Conservation (phyloP, 37 sponge, comb jelly and placozoan species). For the Hormiphora californensis region DNA sequence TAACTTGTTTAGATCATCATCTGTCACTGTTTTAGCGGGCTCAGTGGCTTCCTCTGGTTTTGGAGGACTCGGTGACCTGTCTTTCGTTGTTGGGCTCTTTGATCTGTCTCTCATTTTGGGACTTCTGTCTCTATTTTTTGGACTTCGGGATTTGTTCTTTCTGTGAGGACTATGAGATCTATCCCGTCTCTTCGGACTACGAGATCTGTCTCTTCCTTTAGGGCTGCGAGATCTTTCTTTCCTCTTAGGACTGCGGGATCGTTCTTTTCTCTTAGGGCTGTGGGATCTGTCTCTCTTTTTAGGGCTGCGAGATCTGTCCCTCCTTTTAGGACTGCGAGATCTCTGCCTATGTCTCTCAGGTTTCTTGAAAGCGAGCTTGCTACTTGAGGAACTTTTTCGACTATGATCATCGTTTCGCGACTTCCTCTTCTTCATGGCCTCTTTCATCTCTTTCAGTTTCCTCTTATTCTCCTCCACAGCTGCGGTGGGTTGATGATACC, state of each 20-base stretch:
- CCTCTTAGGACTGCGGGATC: neutral
- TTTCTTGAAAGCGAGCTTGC: too few species aligned
- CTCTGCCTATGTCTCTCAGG: neutral
- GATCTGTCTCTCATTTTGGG: too few species aligned
- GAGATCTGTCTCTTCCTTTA: neutral
- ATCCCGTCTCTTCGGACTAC: too few species aligned
- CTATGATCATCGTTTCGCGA: neutral
- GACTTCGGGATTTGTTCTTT: too few species aligned
- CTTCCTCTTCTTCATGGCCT: too few species aligned
- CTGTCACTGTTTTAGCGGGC: constrained; percentile 60
- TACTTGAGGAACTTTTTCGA: neutral
- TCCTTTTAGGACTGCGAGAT: neutral
- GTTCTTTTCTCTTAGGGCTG: neutral
- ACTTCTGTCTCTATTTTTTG: neutral
- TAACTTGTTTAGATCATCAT: constrained; percentile 69
- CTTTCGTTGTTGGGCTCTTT: too few species aligned
- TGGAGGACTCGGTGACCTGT: too few species aligned
- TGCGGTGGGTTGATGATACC: neutral
- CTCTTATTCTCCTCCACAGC: neutral
- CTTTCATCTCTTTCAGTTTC: too few species aligned
- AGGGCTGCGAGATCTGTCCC: neutral
- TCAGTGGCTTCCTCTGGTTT: too few species aligned
- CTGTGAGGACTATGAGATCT: too few species aligned
- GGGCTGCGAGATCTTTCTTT: neutral
- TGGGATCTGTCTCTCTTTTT: neutral